These are phyloP conservation scores for Watsonalla cultraria DNA, from an alignment of 2,888 invertebrate genomes.

Conservation along the genomic window DNA sequence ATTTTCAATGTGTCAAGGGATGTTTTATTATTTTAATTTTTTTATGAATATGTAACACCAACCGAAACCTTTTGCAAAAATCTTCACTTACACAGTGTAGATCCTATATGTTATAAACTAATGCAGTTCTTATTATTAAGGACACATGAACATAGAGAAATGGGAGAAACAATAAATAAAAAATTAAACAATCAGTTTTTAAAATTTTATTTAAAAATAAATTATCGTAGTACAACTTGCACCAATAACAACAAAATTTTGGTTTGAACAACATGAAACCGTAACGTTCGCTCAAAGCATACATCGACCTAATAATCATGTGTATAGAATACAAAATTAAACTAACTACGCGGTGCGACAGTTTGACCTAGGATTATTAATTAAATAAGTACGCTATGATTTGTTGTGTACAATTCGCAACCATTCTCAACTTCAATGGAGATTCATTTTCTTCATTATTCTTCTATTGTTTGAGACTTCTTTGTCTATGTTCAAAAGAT, in stretches of 20 bases:
- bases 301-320: slow-evolving; percentile 43
- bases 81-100: no score
- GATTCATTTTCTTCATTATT: slow-evolving; percentile 38
- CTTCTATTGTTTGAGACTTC: not conserved
- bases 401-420: slow-evolving; percentile 30
- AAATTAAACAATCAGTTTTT: slow-evolving; percentile 33
- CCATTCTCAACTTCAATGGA: slow-evolving; percentile 42
- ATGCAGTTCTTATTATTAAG: no score
- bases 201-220: slow-evolving; percentile 77
- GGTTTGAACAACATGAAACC: slow-evolving; percentile 72
- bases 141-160: no score
- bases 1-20: no score
- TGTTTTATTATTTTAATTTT: no score
- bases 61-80: no score
- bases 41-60: no score
- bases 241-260: slow-evolving; percentile 78
- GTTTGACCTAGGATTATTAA: slow-evolving; percentile 37
- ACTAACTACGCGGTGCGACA: slow-evolving; percentile 50
- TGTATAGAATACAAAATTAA: slow-evolving; percentile 45
- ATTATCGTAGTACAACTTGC: slow-evolving; percentile 76
- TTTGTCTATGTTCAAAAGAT: no score
- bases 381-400: slow-evolving; percentile 19
- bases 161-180: slow-evolving; percentile 6
- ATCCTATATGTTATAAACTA: no score
- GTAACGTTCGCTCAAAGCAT: slow-evolving; percentile 68